Percentiles rank a stretch among this genome's conserved stretches.
Evolutionary conservation across 2,888 invertebrate genomes (phyloP).

Genomic region (Agrilus biguttatus): DNA sequence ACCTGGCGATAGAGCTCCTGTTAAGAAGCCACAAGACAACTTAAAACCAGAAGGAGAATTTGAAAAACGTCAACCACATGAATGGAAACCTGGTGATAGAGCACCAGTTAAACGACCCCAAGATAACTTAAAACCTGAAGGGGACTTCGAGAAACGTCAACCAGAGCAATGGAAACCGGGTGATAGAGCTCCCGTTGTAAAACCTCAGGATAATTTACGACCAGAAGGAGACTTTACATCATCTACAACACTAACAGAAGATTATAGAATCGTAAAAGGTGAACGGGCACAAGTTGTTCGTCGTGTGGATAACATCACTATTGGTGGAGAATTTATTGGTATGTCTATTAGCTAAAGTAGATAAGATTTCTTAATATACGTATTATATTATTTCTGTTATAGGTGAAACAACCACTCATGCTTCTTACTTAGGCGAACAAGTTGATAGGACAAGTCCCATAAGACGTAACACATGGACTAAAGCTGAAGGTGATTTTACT

Average conservation of each 20-base stretch:
- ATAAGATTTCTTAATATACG: background rate
- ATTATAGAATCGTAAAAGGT: constrained; percentile 43
- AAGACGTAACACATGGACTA: constrained; percentile 63
- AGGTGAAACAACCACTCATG: constrained; percentile 57
- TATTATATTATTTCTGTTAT: constrained; percentile 17
- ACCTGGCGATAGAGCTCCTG: constrained; percentile 29
- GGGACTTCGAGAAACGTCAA: constrained; percentile 26
- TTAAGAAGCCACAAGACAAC: constrained; percentile 29
- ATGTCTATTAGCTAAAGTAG: constrained; percentile 14
- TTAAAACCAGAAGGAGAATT: constrained; percentile 30
- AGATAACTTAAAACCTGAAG: constrained; percentile 35
- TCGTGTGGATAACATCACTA: constrained; percentile 49
- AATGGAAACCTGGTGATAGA: constrained; percentile 31
- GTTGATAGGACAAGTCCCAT: constrained; percentile 50
- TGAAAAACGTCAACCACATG: constrained; percentile 19
- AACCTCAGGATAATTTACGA: constrained; percentile 29
- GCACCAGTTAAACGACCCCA: constrained; percentile 28
- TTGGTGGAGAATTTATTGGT: constrained; percentile 54
- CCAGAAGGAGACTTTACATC: constrained; percentile 33
- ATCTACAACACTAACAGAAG: constrained; percentile 37
- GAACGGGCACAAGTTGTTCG: constrained; percentile 50
- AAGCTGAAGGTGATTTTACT: constrained; percentile 58
- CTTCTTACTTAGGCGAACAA: constrained; percentile 54
- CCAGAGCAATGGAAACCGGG: constrained; percentile 21
- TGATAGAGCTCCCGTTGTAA: constrained; percentile 28